phyloP scores from a whole-genome alignment of 1,140 invertebrate species.

The Chironomus tepperi region DNA sequence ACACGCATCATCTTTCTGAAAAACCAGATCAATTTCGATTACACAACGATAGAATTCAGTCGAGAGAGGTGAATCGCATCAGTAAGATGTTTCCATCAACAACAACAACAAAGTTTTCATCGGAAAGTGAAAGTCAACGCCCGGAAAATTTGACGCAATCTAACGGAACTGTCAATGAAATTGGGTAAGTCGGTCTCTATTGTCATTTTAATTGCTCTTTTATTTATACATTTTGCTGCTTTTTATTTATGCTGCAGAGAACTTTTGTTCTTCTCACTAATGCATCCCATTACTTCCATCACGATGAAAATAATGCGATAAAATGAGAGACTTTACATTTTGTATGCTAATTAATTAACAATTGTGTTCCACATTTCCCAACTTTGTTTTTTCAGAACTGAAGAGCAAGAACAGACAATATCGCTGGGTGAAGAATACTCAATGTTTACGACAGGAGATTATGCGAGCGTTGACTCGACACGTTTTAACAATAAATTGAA shows the following conservation, averaged over 20 bases:
- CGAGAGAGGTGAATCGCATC: conserved; percentile 22
- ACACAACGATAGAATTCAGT: conserved; percentile 24
- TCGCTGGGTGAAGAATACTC: neutral
- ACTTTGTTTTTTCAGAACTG: neutral
- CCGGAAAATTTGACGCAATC: conserved; percentile 19
- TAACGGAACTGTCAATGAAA: neutral
- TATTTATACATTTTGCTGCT: neutral
- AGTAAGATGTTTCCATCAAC: conserved; percentile 22
- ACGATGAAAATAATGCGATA: neutral
- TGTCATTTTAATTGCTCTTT: conserved; percentile 19
- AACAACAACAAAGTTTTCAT: neutral
- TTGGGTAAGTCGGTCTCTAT: conserved; percentile 17
- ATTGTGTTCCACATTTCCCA: neutral
- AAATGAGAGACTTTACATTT: neutral
- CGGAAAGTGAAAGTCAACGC: conserved; percentile 18
- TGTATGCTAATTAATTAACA: neutral
- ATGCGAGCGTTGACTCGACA: neutral
- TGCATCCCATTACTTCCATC: neutral
- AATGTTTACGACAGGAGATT: neutral
- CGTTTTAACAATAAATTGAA: conserved; percentile 3
- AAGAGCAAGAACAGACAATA: neutral
- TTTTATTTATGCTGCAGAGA: neutral
- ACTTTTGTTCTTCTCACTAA: neutral
- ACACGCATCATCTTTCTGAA: neutral
- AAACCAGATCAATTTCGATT: conserved; percentile 23